Conservation (phyloP, 2,888 invertebrate genomes). For the Lasiommata megera region DNA sequence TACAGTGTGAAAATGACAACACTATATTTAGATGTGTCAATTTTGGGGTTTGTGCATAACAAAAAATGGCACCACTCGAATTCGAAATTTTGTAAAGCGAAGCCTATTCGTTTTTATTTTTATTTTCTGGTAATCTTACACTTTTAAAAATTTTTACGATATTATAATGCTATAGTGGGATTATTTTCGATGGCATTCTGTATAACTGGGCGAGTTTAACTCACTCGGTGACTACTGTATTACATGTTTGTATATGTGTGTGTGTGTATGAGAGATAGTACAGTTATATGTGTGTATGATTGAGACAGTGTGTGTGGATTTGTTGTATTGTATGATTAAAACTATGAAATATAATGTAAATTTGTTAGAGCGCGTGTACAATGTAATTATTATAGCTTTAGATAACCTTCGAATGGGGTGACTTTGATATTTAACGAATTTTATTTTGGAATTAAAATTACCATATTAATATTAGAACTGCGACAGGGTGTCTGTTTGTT, state of each 20-base stretch:
- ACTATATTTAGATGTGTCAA: too few species aligned
- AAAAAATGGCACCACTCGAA: too few species aligned
- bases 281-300: not conserved
- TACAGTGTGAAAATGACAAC: too few species aligned
- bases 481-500: too few species aligned
- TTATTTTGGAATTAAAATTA: too few species aligned
- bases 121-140: too few species aligned
- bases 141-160: not conserved
- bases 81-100: not conserved
- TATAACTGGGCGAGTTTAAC: constrained; percentile 1
- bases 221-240: constrained; percentile 1
- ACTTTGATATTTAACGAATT: not conserved
- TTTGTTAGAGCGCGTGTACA: constrained; percentile 14
- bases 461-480: too few species aligned
- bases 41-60: too few species aligned
- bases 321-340: constrained; percentile 8
- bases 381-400: constrained; percentile 17
- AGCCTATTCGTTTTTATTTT: not conserved
- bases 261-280: not conserved
- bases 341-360: constrained; percentile 23
- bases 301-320: not conserved
- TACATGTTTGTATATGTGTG: not conserved
- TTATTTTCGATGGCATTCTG: constrained; percentile 6
- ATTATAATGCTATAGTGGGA: not conserved
- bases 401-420: constrained; percentile 17